Evolutionary conservation across 1,140 invertebrate genomes (phyloP).

Genomic region (Ceratosolen fusciceps): DNA sequence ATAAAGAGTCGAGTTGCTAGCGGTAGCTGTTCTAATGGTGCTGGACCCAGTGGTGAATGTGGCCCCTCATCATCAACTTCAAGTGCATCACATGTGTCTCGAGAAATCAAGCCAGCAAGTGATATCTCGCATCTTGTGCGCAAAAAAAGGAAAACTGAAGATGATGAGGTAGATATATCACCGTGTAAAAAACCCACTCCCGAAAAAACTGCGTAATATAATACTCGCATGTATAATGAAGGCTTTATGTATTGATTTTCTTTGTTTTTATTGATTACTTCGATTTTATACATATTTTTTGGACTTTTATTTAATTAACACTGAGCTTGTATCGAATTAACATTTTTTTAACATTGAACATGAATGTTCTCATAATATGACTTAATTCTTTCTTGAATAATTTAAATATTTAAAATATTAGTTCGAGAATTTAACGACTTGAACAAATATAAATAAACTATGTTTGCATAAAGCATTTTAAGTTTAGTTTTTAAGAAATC

Average conservation of each 20-base stretch:
- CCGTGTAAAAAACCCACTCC: slow-evolving; percentile 71
- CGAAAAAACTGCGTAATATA: slow-evolving; percentile 30
- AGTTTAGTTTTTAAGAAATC: not conserved
- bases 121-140: slow-evolving; percentile 83
- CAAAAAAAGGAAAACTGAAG: slow-evolving; percentile 78
- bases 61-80: slow-evolving; percentile 46
- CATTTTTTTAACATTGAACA: not conserved
- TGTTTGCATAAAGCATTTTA: not conserved
- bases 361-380: not conserved
- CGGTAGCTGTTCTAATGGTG: slow-evolving; percentile 63
- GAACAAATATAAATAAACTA: not conserved
- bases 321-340: not conserved
- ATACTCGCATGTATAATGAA: not conserved
- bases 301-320: not conserved
- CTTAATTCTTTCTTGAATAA: not conserved
- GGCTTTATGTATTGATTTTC: not conserved
- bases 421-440: not conserved
- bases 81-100: slow-evolving; percentile 13
- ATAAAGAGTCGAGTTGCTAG: slow-evolving; percentile 63
- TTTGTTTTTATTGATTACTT: not conserved
- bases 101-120: slow-evolving; percentile 67
- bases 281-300: not conserved
- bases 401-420: not conserved
- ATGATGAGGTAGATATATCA: slow-evolving; percentile 66
- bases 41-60: slow-evolving; percentile 62